These are phyloP conservation scores for Gracilinanus agilis DNA, from an alignment of 2,113 vertebrate genomes.

Conservation along the genomic window DNA sequence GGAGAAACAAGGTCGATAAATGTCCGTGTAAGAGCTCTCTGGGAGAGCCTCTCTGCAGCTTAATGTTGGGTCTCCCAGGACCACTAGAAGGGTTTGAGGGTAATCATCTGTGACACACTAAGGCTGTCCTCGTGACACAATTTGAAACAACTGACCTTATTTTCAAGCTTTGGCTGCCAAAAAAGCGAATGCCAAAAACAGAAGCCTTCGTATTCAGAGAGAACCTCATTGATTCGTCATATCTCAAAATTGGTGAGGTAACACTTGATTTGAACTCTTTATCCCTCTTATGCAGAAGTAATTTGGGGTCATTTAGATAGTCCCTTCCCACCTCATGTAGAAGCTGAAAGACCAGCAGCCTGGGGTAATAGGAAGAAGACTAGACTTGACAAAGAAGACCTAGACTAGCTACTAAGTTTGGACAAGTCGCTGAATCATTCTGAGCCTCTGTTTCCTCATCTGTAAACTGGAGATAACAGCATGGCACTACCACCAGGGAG, in stretches of 20 bases:
- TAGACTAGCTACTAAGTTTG: background rate
- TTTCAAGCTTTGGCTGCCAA: slow-evolving; percentile 52
- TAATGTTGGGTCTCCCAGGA: background rate
- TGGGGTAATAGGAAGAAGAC: background rate
- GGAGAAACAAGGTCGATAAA: background rate
- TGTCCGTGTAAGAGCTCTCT: background rate
- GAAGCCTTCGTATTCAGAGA: slow-evolving; percentile 58
- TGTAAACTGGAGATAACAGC: background rate
- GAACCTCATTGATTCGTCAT: slow-evolving; percentile 43
- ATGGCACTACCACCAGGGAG: background rate
- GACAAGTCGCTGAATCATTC: background rate
- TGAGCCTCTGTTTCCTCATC: background rate
- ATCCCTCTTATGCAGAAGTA: slow-evolving; percentile 39
- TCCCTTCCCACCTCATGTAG: background rate
- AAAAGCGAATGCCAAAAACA: slow-evolving; percentile 50
- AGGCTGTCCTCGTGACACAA: slow-evolving; percentile 53
- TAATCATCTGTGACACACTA: slow-evolving; percentile 68
- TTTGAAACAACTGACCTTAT: slow-evolving; percentile 66
- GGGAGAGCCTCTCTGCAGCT: background rate
- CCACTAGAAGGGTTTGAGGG: slow-evolving; percentile 30
- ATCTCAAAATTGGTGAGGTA: slow-evolving; percentile 42
- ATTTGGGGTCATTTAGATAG: slow-evolving; percentile 46
- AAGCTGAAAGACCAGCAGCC: background rate
- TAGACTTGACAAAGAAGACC: background rate
- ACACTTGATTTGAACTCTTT: slow-evolving; percentile 48